These are phyloP conservation scores for Allobates femoralis DNA, from an alignment of 2,797 vertebrate species.

Conservation along the genomic window DNA sequence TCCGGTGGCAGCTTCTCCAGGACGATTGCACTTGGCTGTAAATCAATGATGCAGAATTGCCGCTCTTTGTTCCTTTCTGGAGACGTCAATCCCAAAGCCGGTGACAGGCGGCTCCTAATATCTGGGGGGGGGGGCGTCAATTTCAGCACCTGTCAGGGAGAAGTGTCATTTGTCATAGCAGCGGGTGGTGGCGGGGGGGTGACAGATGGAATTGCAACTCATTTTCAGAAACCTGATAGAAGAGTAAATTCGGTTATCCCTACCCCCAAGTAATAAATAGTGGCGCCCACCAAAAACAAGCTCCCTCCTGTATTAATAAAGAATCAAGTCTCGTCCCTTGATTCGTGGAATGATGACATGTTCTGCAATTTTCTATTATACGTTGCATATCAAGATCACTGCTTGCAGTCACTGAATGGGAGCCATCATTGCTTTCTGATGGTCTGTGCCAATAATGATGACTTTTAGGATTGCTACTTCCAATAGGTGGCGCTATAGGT, in stretches of 20 bases:
- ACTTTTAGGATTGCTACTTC: too few species aligned
- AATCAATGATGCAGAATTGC: background rate
- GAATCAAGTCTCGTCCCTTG: background rate
- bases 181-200: background rate
- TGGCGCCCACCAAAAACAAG: too few species aligned
- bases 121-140: background rate
- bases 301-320: background rate
- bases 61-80: slow-evolving; percentile 25
- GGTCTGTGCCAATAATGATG: too few species aligned
- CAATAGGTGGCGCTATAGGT: too few species aligned
- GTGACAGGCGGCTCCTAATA: background rate
- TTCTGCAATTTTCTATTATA: background rate
- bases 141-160: background rate
- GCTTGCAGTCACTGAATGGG: background rate
- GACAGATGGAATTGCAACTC: background rate
- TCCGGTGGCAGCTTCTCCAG: background rate
- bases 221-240: background rate
- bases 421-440: background rate
- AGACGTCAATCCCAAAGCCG: background rate
- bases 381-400: background rate
- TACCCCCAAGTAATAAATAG: background rate
- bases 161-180: background rate
- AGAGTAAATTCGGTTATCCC: background rate
- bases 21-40: slow-evolving; percentile 3
- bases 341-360: too few species aligned